Evolutionary conservation across 2,888 invertebrate species (phyloP).

Genomic region (Nomada ruficornis): DNA sequence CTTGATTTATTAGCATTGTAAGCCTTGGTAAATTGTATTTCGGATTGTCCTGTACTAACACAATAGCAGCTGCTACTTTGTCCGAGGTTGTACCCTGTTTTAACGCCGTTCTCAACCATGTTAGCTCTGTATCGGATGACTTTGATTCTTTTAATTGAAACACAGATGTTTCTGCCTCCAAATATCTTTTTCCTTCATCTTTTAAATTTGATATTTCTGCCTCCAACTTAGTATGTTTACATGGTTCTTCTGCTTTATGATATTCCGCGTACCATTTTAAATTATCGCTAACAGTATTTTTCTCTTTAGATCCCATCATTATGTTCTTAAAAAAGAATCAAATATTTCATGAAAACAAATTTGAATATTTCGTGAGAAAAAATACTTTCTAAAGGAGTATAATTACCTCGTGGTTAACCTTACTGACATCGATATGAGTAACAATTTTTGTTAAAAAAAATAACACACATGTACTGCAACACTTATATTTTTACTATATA

Average conservation of each 20-base stretch:
- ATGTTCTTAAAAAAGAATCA: slow-evolving; percentile 39
- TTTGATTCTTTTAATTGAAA: slow-evolving; percentile 81
- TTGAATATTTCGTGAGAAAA: background rate
- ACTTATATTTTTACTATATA: background rate
- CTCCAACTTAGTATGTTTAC: slow-evolving; percentile 82
- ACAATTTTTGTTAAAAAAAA: background rate
- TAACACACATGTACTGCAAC: background rate
- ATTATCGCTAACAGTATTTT: background rate
- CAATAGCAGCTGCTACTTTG: slow-evolving; percentile 93
- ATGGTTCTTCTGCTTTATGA: slow-evolving; percentile 70
- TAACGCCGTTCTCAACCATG: slow-evolving; percentile 92
- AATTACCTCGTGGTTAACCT: slow-evolving; percentile 64
- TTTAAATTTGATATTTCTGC: slow-evolving; percentile 87
- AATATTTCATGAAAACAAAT: slow-evolving; percentile 4
- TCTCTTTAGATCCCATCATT: slow-evolving; percentile 39
- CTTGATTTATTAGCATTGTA: slow-evolving; percentile 90
- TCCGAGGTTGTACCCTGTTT: slow-evolving; percentile 93
- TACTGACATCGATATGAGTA: slow-evolving; percentile 13
- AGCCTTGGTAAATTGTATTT: slow-evolving; percentile 91
- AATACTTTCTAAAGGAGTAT: background rate
- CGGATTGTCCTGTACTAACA: slow-evolving; percentile 93
- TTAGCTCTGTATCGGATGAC: slow-evolving; percentile 87
- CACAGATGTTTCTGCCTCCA: slow-evolving; percentile 88
- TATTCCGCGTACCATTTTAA: slow-evolving; percentile 88
- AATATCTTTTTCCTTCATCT: slow-evolving; percentile 88